These are phyloP conservation scores for Metalampra italica DNA, from an alignment of 2,888 invertebrate species.

Conservation along the genomic window DNA sequence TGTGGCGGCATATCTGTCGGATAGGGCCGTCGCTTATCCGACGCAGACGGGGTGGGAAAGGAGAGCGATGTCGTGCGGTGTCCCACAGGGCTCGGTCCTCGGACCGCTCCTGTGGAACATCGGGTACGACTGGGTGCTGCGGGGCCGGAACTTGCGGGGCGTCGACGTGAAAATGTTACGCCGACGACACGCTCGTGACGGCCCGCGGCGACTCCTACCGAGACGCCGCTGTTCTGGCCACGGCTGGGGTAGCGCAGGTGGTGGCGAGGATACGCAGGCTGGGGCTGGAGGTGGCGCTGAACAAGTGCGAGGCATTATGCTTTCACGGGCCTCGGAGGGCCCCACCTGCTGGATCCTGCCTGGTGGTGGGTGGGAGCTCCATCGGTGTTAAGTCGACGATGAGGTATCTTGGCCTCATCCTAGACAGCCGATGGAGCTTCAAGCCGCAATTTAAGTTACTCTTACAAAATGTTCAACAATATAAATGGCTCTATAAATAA, in stretches of 20 bases:
- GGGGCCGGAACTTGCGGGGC: constrained; percentile 3
- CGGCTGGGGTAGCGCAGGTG: constrained; percentile 10
- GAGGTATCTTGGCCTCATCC: no score
- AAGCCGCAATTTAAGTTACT: neutral
- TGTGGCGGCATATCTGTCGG: constrained; percentile 8
- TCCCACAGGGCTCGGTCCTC: constrained; percentile 17
- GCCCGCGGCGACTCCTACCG: constrained; percentile 2
- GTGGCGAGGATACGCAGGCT: constrained; percentile 9
- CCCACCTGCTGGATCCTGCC: no score
- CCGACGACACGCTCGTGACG: constrained; percentile 18
- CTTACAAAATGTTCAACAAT: no score
- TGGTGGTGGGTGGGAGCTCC: no score
- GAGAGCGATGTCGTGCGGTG: constrained; percentile 11
- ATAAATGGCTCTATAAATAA: no score
- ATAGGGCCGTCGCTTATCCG: neutral
- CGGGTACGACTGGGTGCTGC: constrained; percentile 16
- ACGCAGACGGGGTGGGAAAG: neutral
- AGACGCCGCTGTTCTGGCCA: constrained; percentile 7
- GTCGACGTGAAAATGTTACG: constrained; percentile 13
- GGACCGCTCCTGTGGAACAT: constrained; percentile 21
- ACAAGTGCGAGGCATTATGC: no score
- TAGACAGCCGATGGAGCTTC: no score
- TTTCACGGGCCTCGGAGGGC: no score
- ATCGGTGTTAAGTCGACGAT: no score
- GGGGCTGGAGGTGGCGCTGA: neutral